Base-by-base conservation (phyloP, 1,140 invertebrate genomes). In the Meloidogyne floridensis region DNA sequence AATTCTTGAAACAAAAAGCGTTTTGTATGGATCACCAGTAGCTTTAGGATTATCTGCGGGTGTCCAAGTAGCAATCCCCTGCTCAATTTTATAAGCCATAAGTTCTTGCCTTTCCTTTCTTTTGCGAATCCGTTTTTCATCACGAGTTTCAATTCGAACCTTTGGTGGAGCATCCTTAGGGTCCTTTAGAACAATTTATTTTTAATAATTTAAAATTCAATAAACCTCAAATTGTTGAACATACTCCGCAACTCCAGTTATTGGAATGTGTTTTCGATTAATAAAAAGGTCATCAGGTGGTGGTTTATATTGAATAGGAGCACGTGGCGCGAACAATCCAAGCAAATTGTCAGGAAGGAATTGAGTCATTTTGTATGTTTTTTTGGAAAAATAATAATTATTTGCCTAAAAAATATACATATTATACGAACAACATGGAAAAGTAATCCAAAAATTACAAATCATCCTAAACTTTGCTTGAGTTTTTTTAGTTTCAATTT, bases 271-370 rank as follows among this genome's bases (percentile, higher is more conserved):
- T 91, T 96, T 97, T 91, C 98, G 98, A 89, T 99, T 96, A 90
- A 97, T 95, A 0, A 96, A 94, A 86, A 98, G 92, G 91, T 98
- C 98, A 87, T 94, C 94, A 9, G 93, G 93, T 13, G 97, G 97
- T 80, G 96, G 95, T 85, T 98, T 91, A 92, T 94, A 99, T 0
- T 94, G 95, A 87, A 99, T 94, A 0, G 97, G 96, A 89, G 98
- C 96, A 80, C 98, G 92, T 4, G 98, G 95, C 73, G 96, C 97
- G 91, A 99, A 99, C 43, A 99, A 92, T 15, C 96, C 96, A 89
- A 99, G 92, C 83, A 99, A 93, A 93, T 99, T 98, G 43, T 96
- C 96, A 82, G 98, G 97, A 84, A 99, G 92, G 93, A 96, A 99
- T 91, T 98, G 96, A 86, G 98, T 99, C 98, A 99, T 99, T 10